Base-by-base conservation (phyloP, 2,888 invertebrate species). In the Eupsilia transversa region DNA sequence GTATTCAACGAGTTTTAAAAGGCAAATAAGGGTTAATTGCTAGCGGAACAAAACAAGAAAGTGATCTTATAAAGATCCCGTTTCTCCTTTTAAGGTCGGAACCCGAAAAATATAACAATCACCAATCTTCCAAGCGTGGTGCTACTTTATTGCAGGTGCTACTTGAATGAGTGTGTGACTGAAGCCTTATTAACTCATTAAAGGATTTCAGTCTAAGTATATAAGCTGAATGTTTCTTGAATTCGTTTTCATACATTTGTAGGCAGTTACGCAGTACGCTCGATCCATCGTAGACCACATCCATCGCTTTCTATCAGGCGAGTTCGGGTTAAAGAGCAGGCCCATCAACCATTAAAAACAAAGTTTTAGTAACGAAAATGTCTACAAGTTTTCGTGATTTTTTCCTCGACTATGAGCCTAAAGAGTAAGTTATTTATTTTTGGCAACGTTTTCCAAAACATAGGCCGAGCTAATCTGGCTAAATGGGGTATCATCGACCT, bases 401-500 rank as follows among this genome's bases (percentile, higher is more conserved):
- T 46, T 54, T 75, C 30, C 1, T 75, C 10, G 0, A 61, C 20
- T 17, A 5, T 20, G 68, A 68, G 20, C 43, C 76, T 1, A 30
- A 60, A 38, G 52, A 76, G 75, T 75, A 75, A 68, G 75, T 75
- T 41, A 43, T 43, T 30, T 1, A 41, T 12, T 43, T 38, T 38
- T n/a, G n/a, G n/a, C n/a, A n/a, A n/a, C n/a, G n/a, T n/a, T n/a
- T n/a, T n/a, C n/a, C n/a, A n/a, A n/a, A n/a, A n/a, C n/a, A n/a
- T n/a, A n/a, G n/a, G 14, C 27, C 2, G 27, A 54, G 56, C 17
- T 56, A 30, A 20, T 30, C 30, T 30, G 17, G 17, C 56, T 30
- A 30, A 30, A 17, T 17, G 17, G 7, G 56, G 27, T 56, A 30
- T 56, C 30, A 30, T 56, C 7, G 27, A 30, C 7, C 12, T 33